Evolutionary conservation across 1,140 invertebrate genomes (phyloP).

Genomic region (Uloborus diversus): DNA sequence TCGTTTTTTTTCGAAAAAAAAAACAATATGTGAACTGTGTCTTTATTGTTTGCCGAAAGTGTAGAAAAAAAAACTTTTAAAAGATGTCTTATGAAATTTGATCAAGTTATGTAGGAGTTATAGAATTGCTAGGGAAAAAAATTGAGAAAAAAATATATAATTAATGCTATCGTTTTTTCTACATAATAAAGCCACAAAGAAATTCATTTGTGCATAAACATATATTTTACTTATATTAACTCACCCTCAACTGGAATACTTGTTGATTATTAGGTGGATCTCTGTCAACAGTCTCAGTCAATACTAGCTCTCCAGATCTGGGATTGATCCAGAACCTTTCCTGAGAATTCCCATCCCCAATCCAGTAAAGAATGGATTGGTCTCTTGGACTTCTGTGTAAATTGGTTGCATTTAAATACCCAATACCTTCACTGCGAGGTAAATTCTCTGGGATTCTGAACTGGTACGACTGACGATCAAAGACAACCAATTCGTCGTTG

Average conservation of each 20-base stretch:
- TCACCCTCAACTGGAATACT: constrained; percentile 59
- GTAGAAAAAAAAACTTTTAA: too few relatives aligned
- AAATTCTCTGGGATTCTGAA: constrained; percentile 59
- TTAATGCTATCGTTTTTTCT: too few relatives aligned
- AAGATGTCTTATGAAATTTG: too few relatives aligned
- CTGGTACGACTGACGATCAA: constrained; percentile 59
- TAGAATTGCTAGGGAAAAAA: too few relatives aligned
- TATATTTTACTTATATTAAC: too few relatives aligned
- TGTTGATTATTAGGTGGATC: constrained; percentile 61
- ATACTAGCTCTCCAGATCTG: constrained; percentile 63
- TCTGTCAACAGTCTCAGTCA: constrained; percentile 61
- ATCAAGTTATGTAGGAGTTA: too few relatives aligned
- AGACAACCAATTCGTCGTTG: constrained; percentile 61
- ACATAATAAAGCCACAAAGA: too few relatives aligned
- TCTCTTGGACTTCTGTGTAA: constrained; percentile 43
- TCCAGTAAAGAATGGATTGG: constrained; percentile 62
- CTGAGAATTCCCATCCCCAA: constrained; percentile 50
- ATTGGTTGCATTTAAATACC: constrained; percentile 60
- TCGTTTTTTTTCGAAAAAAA: too few relatives aligned
- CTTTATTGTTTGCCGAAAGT: too few relatives aligned
- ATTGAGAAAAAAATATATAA: too few relatives aligned
- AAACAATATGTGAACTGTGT: too few relatives aligned
- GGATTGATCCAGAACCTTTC: constrained; percentile 65
- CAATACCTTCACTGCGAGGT: constrained; percentile 58
- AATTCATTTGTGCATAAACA: too few relatives aligned